Evolutionary conservation across 2,888 invertebrate genomes (phyloP), one percentile per base, ranked within the genome.

Genomic region (Ophion ventricosus): DNA sequence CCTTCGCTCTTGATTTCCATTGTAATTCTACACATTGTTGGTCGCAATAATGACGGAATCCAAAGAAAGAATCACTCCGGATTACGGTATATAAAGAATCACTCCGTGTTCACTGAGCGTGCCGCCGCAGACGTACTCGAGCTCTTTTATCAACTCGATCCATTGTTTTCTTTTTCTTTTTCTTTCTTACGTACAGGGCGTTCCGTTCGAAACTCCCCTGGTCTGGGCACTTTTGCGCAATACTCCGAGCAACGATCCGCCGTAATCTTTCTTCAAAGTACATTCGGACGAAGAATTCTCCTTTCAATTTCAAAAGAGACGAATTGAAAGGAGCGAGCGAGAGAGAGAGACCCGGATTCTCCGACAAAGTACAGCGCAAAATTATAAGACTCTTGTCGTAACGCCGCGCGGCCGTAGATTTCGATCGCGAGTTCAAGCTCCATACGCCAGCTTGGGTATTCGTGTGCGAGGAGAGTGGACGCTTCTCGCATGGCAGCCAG

Each of bases 1-100:
- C 79, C 70, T 76, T 80, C 83, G 81, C 81, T 81, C 81, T 76
- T 81, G 57, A 70, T 81, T 81, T 81, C 75, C 70, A 81, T 82
- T 79, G 67, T 70, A 35, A 14, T 77, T 89, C 81, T 87, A 89
- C 87, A 85, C 85, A 63, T 43, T 40, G 87, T 85, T 84, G 87
- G 82, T 77, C 86, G 76, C 74, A 84, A 87, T 89, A 89, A 90
- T 83, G 84, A 86, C 14, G 49, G 49, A 49, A 49, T 49, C 49
- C 49, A 49, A 49, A 49, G 49, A 49, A 49, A 49, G 49, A 49
- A 49, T 17, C 49, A 49, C 49, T 49, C 49, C 49, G 67, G 70
- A 86, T 88, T 87, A 87, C 87, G 87, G 87, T 85, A 87, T 88
- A 88, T 67, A 82, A 63, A 74, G 35, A 57, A 70, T 54, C 69